Evolutionary conservation across 2,888 invertebrate species (phyloP), one percentile per base, ranked within the genome.

Genomic region (Merodon equestris): DNA sequence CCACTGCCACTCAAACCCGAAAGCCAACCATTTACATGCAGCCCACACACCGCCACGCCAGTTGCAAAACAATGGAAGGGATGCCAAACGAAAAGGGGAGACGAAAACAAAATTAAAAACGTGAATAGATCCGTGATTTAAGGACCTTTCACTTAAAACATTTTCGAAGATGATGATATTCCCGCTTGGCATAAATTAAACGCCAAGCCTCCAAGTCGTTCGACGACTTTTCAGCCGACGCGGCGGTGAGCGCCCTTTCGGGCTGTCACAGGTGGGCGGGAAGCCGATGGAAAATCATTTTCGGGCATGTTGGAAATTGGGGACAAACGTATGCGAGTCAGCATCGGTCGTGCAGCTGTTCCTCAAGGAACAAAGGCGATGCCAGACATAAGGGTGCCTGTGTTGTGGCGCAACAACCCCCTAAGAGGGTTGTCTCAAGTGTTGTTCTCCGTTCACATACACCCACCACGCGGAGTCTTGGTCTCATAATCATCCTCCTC

Each of bases 61-160:
- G 27, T n/a, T 4, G 27, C 27, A 27, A 27, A 27, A 27, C 27
- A 27, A 27, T 4, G 27, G 7, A 27, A 27, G 7, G 48, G 54
- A n/a, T n/a, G n/a, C n/a, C n/a, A n/a, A n/a, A n/a, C n/a, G n/a
- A 56, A 50, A 34, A 53, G 19, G 36, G 57, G 45, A 56, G 48
- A 27, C 7, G 27, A 40, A n/a, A 10, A 40, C 40, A n/a, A 76
- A 76, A 72, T 76, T 58, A 61, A 71, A 61, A 72, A 72, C 76
- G 67, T 67, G 66, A 77, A 77, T 56, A 58, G 66, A 72, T 77
- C 72, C 60, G 66, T 67, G 72, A 77, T 77, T 77, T 77, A 77
- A 77, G 72, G 76, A 77, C 76, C 72, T 77, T 72, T 77, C 72
- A 66, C 56, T 77, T 67, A 77, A 77, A 77, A 77, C 72, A 72